Evolutionary conservation across 2,888 invertebrate genomes (phyloP), one percentile per base, ranked within the genome.

Genomic region (Drosophila gaucha): DNA sequence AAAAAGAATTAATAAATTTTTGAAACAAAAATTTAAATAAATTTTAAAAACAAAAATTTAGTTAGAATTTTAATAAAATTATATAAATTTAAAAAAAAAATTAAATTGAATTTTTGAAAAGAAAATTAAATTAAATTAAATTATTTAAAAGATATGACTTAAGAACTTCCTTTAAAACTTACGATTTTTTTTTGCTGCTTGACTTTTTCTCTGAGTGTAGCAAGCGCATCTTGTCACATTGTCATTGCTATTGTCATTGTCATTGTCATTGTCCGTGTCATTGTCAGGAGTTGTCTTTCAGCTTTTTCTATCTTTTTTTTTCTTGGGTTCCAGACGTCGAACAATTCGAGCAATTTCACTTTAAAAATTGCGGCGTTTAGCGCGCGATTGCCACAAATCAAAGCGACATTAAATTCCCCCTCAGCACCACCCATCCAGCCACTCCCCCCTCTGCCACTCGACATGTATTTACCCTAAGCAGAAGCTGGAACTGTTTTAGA

Each of bases 351-450:
- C 77, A 86, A 88, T 84, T 88, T 82, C 86, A 86, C 84, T 83
- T 83, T 60, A 74, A 88, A 84, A 86, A 88, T 82, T 86, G 86
- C 86, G 77, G 69, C 84, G 86, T 83, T 84, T 88, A 83, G 84
- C 74, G 86, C 80, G 68, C 84, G 86, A 88, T 83, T 88, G 84
- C 80, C 80, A 84, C 86, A 88, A 84, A 84, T 88, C 88, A 84
- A 88, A 88, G 83, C 83, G 79, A 79, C 88, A 86, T 82, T 82
- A 77, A 76, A 66, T 39, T 38, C 54, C 55, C 60, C 33, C 22
- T 12, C 36, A 10, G 16, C 51, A 20, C 16, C 12, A n/a, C 10
- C 22, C n/a, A n/a, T n/a, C 28, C 8, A 12, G 6, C 6, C 22
- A 1, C 39, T 22, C 22, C 50, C 18, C 1, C 9, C 3, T 8